These are phyloP conservation scores for Morone chrysops DNA, from an alignment of 2,113 vertebrate species.

Conservation along the genomic window DNA sequence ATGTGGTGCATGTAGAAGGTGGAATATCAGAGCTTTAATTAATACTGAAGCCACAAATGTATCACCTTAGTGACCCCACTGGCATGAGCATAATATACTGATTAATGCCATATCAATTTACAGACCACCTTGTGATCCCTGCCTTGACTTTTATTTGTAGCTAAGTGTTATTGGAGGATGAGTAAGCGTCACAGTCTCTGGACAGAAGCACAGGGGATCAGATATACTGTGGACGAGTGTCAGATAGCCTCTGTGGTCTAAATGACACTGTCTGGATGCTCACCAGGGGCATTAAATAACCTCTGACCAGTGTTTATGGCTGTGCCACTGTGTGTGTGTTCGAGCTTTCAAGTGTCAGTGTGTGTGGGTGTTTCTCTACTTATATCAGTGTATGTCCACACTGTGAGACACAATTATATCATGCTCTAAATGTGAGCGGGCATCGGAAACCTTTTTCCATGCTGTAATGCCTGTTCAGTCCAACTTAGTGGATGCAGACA, in stretches of 20 bases:
- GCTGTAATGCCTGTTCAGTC: slow-evolving; percentile 66
- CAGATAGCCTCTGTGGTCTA: slow-evolving; percentile 42
- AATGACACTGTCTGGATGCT: slow-evolving; percentile 56
- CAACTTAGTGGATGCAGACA: slow-evolving; percentile 62
- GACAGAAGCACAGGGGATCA: slow-evolving; percentile 54
- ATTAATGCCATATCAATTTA: slow-evolving; percentile 44
- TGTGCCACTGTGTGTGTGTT: slow-evolving; percentile 32
- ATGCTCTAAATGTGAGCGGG: slow-evolving; percentile 69
- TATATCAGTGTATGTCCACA: slow-evolving; percentile 29
- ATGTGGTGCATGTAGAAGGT: not conserved
- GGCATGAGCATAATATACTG: slow-evolving; percentile 32
- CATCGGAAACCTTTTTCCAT: slow-evolving; percentile 72
- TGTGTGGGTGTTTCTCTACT: slow-evolving; percentile 24
- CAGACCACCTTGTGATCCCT: slow-evolving; percentile 51
- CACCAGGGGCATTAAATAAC: slow-evolving; percentile 68
- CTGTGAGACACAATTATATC: slow-evolving; percentile 69
- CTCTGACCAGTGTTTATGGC: slow-evolving; percentile 60
- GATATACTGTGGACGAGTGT: slow-evolving; percentile 55
- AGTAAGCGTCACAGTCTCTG: slow-evolving; percentile 51
- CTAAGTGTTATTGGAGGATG: slow-evolving; percentile 41
- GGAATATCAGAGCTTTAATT: slow-evolving; percentile 25
- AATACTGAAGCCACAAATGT: not conserved
- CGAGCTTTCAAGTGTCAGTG: slow-evolving; percentile 21
- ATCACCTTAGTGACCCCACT: slow-evolving; percentile 12
- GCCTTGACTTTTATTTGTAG: slow-evolving; percentile 28